phyloP scores from a whole-genome alignment of 2,888 invertebrate genomes.

The Druceiella hillmani region DNA sequence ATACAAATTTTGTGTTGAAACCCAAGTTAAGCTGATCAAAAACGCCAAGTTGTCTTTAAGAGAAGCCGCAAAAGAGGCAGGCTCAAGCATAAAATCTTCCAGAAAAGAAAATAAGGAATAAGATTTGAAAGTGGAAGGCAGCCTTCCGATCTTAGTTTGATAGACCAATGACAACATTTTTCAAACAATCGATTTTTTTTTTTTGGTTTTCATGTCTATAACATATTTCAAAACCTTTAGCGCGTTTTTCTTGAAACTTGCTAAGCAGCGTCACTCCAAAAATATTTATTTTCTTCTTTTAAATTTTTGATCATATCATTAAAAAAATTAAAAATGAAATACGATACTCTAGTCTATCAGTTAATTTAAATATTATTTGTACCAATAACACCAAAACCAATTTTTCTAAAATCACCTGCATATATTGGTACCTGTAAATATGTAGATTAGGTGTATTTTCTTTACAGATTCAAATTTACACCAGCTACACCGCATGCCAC shows the following conservation, averaged over 20 bases:
- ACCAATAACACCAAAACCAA: conserved; percentile 11
- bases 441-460: too few species aligned
- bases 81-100: conserved; percentile 9
- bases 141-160: conserved; percentile 6
- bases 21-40: conserved; percentile 7
- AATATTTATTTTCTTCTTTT: conserved; percentile 4
- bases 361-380: too few species aligned
- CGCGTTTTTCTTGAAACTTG: conserved; percentile 6
- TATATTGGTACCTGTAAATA: conserved; percentile 10
- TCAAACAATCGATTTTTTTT: too few species aligned
- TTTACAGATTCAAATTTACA: conserved; percentile 6
- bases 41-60: conserved; percentile 10
- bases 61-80: conserved; percentile 9
- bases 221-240: too few species aligned
- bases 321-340: too few species aligned
- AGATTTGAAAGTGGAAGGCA: conserved; percentile 9
- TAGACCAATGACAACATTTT: conserved; percentile 6
- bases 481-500: conserved; percentile 7
- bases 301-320: not conserved
- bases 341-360: too few species aligned
- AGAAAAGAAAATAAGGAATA: conserved; percentile 9
- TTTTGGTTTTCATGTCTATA: too few species aligned
- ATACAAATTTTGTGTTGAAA: conserved; percentile 10
- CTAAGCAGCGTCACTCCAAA: conserved; percentile 6
- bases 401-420: conserved; percentile 10